A percentile compares a stretch with the other conserved stretches of the same genome.
Evolutionary conservation across 1,140 invertebrate species (phyloP).

Genomic region (Stenopsyche tienmushanensis): DNA sequence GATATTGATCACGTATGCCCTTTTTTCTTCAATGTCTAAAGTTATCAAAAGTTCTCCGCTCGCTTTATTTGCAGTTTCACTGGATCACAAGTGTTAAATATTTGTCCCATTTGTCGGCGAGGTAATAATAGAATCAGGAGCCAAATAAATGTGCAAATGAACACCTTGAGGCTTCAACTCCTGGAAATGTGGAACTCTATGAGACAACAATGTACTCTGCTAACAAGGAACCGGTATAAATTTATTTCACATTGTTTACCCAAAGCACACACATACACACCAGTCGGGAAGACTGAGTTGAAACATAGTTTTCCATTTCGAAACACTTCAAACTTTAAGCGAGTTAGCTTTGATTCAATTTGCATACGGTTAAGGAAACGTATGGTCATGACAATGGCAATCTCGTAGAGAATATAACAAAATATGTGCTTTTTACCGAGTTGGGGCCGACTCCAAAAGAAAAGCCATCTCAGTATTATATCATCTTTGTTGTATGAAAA

Average conservation of each 20-base stretch:
- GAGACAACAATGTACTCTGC: conserved; percentile 22
- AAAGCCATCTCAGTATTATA: too few species aligned
- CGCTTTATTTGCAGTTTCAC: too few species aligned
- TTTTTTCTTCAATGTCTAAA: too few species aligned
- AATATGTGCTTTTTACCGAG: conserved; percentile 7
- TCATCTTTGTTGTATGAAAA: too few species aligned
- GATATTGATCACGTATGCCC: too few species aligned
- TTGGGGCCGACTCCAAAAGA: background rate
- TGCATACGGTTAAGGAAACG: conserved; percentile 31
- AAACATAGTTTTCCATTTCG: conserved; percentile 30
- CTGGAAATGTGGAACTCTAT: too few species aligned
- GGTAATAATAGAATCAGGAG: too few species aligned
- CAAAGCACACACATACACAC: conserved; percentile 13
- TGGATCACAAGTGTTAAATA: too few species aligned
- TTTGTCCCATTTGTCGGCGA: too few species aligned
- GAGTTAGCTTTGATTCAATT: conserved; percentile 40
- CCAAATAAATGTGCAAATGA: background rate
- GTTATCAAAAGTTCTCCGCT: too few species aligned
- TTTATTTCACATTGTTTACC: conserved; percentile 34
- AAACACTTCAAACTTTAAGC: conserved; percentile 35
- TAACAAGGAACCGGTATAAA: conserved; percentile 24
- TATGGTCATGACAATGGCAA: conserved; percentile 35
- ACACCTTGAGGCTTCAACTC: background rate
- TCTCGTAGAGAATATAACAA: conserved; percentile 5
- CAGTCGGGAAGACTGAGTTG: background rate